Evolutionary conservation across 2,113 vertebrate species (phyloP).

Genomic region (Psilopogon haemacephalus): DNA sequence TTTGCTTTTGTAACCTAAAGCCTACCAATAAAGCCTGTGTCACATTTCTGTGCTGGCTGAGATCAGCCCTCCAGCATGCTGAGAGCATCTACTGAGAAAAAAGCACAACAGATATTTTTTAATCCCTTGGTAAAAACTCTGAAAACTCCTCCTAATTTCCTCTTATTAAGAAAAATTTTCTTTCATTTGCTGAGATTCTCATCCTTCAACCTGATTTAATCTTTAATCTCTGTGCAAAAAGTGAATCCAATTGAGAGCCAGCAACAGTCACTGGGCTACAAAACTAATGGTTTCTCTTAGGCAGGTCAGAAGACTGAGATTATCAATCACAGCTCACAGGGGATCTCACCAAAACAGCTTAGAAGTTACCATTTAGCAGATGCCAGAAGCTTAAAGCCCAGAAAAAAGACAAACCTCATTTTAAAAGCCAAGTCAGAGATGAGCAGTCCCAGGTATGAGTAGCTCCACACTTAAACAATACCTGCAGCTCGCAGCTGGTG

Average conservation of each 20-base stretch:
- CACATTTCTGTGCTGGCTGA: background rate
- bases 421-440: background rate
- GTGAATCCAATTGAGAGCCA: background rate
- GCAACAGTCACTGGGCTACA: background rate
- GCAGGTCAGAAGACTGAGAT: background rate
- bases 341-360: background rate
- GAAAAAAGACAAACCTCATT: background rate
- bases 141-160: background rate
- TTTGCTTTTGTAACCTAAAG: background rate
- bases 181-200: background rate
- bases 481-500: background rate
- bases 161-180: background rate
- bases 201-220: background rate
- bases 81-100: background rate
- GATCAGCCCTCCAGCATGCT: background rate
- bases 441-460: background rate
- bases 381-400: background rate
- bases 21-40: background rate
- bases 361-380: background rate
- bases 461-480: background rate
- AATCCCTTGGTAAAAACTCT: background rate
- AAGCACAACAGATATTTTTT: background rate
- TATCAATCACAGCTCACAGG: background rate
- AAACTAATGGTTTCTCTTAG: background rate
- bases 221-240: background rate